These are phyloP conservation scores for Micromys minutus DNA, from an alignment of 2,113 vertebrate species.

Conservation along the genomic window DNA sequence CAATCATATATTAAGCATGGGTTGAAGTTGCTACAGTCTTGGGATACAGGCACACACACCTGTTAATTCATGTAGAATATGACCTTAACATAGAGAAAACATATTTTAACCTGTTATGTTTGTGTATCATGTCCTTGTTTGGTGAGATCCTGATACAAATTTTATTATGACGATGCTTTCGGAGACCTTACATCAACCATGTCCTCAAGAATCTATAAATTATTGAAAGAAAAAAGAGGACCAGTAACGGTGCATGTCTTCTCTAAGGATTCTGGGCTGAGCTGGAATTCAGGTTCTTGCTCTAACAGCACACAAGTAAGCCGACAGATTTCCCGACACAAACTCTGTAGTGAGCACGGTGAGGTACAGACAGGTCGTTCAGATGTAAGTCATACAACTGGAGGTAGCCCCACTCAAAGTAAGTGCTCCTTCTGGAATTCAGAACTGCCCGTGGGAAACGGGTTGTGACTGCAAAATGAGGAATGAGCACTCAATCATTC, in stretches of 20 bases:
- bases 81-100: conserved; percentile 32
- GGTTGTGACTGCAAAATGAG: not conserved
- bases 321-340: not conserved
- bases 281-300: not conserved
- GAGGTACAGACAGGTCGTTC: not conserved
- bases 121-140: conserved; percentile 4
- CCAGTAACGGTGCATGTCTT: not conserved
- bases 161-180: not conserved
- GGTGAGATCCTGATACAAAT: not conserved
- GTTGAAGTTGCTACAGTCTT: not conserved
- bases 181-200: not conserved
- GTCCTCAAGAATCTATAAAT: not conserved
- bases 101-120: not conserved
- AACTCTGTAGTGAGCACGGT: not conserved
- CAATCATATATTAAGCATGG: not conserved
- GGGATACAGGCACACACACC: not conserved
- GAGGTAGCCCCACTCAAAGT: not conserved
- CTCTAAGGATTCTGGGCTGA: not conserved
- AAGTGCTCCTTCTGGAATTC: not conserved
- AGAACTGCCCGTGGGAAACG: not conserved
- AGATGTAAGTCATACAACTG: not conserved
- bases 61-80: not conserved
- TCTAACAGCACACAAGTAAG: not conserved
- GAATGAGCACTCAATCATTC: not conserved
- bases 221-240: not conserved